Percentiles rank a stretch among this genome's conserved stretches.
These are phyloP conservation scores for Rhorus exstirpatorius DNA, from an alignment of 2,888 invertebrate species.

Conservation along the genomic window DNA sequence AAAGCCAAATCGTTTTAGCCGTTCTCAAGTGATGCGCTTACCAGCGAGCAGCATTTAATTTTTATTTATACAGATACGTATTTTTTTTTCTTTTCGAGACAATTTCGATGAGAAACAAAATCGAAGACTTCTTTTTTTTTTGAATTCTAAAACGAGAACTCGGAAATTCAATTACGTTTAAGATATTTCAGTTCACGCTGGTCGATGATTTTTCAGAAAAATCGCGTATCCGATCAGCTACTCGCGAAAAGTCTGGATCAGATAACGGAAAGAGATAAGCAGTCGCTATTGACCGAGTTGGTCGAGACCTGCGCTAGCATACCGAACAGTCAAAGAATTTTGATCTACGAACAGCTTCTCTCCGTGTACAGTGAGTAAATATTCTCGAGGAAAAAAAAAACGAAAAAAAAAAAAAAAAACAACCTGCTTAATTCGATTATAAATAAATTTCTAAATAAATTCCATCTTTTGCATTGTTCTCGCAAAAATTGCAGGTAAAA, in stretches of 20 bases:
- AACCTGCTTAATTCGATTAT: background rate
- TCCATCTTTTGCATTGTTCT: slow-evolving; percentile 5
- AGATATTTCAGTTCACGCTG: background rate
- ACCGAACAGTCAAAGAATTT: background rate
- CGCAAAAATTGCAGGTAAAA: slow-evolving; percentile 73
- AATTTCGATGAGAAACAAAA: no score
- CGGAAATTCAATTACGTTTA: background rate
- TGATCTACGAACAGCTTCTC: slow-evolving; percentile 66
- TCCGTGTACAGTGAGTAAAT: slow-evolving; percentile 71
- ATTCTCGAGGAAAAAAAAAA: background rate
- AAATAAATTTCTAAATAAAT: background rate
- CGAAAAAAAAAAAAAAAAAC: background rate
- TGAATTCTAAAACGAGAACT: no score
- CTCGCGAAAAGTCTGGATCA: background rate
- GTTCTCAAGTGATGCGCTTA: no score
- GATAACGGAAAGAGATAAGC: slow-evolving; percentile 6
- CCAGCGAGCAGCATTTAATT: no score
- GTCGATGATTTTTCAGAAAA: slow-evolving; percentile 50
- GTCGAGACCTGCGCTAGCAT: slow-evolving; percentile 54
- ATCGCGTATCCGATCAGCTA: background rate
- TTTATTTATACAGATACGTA: no score
- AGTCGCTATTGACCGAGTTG: slow-evolving; percentile 52
- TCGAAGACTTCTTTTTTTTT: no score
- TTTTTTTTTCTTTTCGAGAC: no score
- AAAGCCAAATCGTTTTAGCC: no score